Percentiles rank a stretch among this genome's conserved stretches.
Conservation (phyloP, 2,888 invertebrate genomes). For the Arctia plantaginis region DNA sequence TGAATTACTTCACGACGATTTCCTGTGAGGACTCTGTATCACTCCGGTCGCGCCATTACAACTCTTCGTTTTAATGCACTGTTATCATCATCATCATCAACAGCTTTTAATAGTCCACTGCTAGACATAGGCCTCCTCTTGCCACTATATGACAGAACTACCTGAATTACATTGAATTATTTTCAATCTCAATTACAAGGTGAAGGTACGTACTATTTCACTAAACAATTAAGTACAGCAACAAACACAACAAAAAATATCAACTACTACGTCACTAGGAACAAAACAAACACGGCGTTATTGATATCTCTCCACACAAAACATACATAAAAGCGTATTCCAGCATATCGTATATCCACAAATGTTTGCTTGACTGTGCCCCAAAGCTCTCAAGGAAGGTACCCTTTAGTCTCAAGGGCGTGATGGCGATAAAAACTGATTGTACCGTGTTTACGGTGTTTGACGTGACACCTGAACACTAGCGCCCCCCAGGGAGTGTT, state of each 20-base stretch:
- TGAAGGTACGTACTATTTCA: no score
- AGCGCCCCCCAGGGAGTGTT: constrained; percentile 46
- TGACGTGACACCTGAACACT: constrained; percentile 61
- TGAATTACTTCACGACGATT: no score
- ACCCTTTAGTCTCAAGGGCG: constrained; percentile 53
- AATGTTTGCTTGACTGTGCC: constrained; percentile 34
- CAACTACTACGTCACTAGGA: background rate
- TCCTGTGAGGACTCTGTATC: no score
- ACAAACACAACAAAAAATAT: background rate
- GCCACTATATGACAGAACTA: no score
- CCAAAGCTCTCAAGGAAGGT: constrained; percentile 24
- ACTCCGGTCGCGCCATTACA: no score
- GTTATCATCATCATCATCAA: no score
- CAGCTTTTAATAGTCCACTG: no score
- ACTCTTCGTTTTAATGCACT: no score
- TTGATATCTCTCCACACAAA: constrained; percentile 12
- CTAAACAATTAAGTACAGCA: no score
- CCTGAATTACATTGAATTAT: no score
- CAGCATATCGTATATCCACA: constrained; percentile 32
- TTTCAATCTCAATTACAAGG: no score
- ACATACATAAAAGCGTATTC: constrained; percentile 13
- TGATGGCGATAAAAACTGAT: constrained; percentile 64
- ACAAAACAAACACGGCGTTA: constrained; percentile 14
- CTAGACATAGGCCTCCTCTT: no score
- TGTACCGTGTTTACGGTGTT: constrained; percentile 60